A percentile compares a stretch with the other conserved stretches of the same genome.
Conservation (phyloP, 2,888 invertebrate genomes). For the Ceramica pisi region DNA sequence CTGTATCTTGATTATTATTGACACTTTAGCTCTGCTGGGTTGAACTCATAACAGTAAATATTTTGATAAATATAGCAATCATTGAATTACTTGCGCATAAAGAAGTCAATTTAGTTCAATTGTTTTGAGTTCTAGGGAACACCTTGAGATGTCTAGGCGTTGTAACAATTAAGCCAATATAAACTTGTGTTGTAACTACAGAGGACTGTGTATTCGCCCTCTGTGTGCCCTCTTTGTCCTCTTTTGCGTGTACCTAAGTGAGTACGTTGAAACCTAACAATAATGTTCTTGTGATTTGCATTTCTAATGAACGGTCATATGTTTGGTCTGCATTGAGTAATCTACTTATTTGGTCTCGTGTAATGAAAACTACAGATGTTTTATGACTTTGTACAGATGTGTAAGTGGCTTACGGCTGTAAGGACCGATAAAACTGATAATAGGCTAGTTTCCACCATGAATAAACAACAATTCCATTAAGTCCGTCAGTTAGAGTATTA, state of each 20-base stretch:
- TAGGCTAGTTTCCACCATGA: too few relatives aligned
- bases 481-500: too few relatives aligned
- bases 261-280: slow-evolving; percentile 29
- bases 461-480: too few relatives aligned
- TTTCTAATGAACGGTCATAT: slow-evolving; percentile 28
- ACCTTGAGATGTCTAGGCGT: slow-evolving; percentile 54
- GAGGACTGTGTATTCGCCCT: slow-evolving; percentile 34
- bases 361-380: too few relatives aligned
- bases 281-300: slow-evolving; percentile 20
- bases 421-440: too few relatives aligned
- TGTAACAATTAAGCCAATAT: slow-evolving; percentile 56
- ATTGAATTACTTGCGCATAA: slow-evolving; percentile 56
- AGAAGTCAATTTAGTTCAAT: slow-evolving; percentile 62
- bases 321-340: slow-evolving; percentile 2
- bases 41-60: slow-evolving; percentile 22
- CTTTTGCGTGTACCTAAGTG: slow-evolving; percentile 39
- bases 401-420: too few relatives aligned
- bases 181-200: slow-evolving; percentile 28
- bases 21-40: slow-evolving; percentile 13
- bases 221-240: slow-evolving; percentile 44
- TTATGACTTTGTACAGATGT: too few relatives aligned
- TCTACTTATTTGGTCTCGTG: too few relatives aligned
- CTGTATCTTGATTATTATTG: slow-evolving; percentile 32
- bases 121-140: slow-evolving; percentile 52
- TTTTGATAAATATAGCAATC: slow-evolving; percentile 54